Base-by-base conservation (phyloP, 2,888 invertebrate genomes). In the Gymnocheta viridis region DNA sequence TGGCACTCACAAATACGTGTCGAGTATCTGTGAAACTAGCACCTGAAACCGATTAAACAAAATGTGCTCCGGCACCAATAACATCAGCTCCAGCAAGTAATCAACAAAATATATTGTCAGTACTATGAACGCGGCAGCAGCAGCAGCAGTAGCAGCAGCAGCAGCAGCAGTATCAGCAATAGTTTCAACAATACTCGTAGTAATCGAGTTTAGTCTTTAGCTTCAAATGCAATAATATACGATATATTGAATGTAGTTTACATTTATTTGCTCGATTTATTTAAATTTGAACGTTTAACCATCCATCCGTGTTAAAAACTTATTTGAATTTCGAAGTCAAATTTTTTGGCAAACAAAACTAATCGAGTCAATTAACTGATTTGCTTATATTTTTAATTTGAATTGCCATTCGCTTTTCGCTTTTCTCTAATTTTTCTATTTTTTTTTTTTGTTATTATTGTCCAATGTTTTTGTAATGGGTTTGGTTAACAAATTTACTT, bases 41-140 rank as follows among this genome's bases (percentile, higher is more conserved):
- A 86, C 86, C 86, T 86, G 85, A 86, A 86, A 85, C 81, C 85
- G 85, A 85, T 85, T 85, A 86, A 79, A 82, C 74, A 74, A 82
- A 82, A 77, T 85, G 76, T 79, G 82, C 79, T 82, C 80, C 67
- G 73, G 84, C 81, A 73, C 81, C 73, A 81, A 81, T 56, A 81
- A 77, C 80, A 72, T 35, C 69, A 84, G 56, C 49, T 54, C 32
- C 64, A 29, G 27, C 29, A 70, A 56, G 38, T 38, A 17, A 76
- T 27, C 80, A 72, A 47, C 29, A 47, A 76, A 64, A 66, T 29
- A n/a, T 41, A 47, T 41, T 62, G 49, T 10, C 60, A 51, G 78
- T 70, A 69, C 41, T n/a, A n/a, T n/a, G n/a, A n/a, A 51, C 3
- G 38, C 29, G 9, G 35, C 58, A 56, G 38, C 58, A 62, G 19